phyloP scores from a whole-genome alignment of 2,888 invertebrate genomes.

The Emmelina monodactyla region DNA sequence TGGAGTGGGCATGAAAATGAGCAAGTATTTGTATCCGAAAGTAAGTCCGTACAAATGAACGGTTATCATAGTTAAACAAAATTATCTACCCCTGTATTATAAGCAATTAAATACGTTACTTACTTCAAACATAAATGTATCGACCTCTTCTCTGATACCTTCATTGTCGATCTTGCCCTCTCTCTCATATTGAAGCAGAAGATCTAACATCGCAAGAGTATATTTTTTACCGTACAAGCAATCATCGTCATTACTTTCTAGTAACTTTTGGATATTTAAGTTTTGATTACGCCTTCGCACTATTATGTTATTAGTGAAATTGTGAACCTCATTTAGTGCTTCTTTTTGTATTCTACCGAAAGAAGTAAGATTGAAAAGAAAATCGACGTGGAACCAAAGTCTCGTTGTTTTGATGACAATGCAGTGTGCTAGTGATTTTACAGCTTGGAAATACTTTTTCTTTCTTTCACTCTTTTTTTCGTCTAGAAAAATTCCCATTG shows the following conservation, averaged over 20 bases:
- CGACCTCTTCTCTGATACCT: slow-evolving; percentile 70
- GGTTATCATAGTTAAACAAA: too few relatives aligned
- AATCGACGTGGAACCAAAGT: slow-evolving; percentile 5
- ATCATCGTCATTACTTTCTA: too few relatives aligned
- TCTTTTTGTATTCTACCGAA: slow-evolving; percentile 5
- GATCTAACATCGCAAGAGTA: slow-evolving; percentile 65
- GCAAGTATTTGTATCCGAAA: too few relatives aligned
- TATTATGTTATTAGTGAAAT: slow-evolving; percentile 51
- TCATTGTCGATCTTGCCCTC: slow-evolving; percentile 58
- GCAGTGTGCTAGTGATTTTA: slow-evolving; percentile 25
- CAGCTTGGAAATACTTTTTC: slow-evolving; percentile 40
- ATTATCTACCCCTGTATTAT: too few relatives aligned
- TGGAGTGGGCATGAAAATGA: too few relatives aligned
- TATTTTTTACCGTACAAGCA: too few relatives aligned
- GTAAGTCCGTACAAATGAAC: too few relatives aligned
- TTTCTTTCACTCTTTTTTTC: slow-evolving; percentile 20
- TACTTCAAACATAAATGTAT: slow-evolving; percentile 74
- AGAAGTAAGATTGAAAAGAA: slow-evolving; percentile 4
- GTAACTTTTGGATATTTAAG: too few relatives aligned
- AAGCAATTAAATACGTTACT: too few relatives aligned
- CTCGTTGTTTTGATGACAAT: slow-evolving; percentile 3
- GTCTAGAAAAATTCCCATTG: slow-evolving; percentile 60
- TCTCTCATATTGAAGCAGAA: slow-evolving; percentile 59
- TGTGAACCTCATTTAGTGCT: slow-evolving; percentile 44
- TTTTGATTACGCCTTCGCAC: slow-evolving; percentile 21